These are phyloP conservation scores for Scophthalmus maximus DNA, from an alignment of 2,113 vertebrate species.

Conservation along the genomic window DNA sequence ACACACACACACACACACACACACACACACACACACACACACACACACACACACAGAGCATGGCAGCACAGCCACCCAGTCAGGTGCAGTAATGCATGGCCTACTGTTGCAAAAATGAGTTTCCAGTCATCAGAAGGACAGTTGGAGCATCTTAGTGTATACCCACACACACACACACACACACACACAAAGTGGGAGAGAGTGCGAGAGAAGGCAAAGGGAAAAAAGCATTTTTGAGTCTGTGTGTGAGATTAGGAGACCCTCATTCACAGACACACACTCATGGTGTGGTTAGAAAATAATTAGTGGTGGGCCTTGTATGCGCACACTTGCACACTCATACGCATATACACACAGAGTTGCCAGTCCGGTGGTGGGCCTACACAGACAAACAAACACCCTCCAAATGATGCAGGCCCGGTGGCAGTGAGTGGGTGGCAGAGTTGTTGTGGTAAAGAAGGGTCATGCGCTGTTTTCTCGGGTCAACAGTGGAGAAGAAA, in stretches of 20 bases:
- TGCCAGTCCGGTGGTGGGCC: slow-evolving; percentile 65
- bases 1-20: background rate
- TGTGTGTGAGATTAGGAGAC: slow-evolving; percentile 78
- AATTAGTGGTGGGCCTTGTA: slow-evolving; percentile 72
- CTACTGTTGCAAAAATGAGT: slow-evolving; percentile 73
- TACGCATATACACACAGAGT: slow-evolving; percentile 61
- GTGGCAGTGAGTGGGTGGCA: slow-evolving; percentile 62
- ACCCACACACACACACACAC: slow-evolving; percentile 37
- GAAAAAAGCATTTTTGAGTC: slow-evolving; percentile 63
- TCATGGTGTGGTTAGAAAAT: slow-evolving; percentile 79
- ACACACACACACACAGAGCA: slow-evolving; percentile 45
- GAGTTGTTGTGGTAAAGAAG: slow-evolving; percentile 63
- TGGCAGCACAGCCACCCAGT: slow-evolving; percentile 84
- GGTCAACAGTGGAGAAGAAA: slow-evolving; percentile 74
- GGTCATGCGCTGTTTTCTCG: slow-evolving; percentile 73
- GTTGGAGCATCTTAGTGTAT: slow-evolving; percentile 60
- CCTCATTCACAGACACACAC: slow-evolving; percentile 79
- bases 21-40: slow-evolving; percentile 24
- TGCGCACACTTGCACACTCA: slow-evolving; percentile 62
- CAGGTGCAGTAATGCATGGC: slow-evolving; percentile 80
- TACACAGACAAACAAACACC: slow-evolving; percentile 75
- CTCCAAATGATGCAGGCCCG: slow-evolving; percentile 56
- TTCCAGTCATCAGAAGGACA: slow-evolving; percentile 71
- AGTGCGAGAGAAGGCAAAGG: slow-evolving; percentile 22
- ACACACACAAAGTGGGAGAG: slow-evolving; percentile 36